Evolutionary conservation across 2,888 invertebrate species (phyloP), one percentile per base, ranked within the genome.

Genomic region (Oligia fasciuncula): DNA sequence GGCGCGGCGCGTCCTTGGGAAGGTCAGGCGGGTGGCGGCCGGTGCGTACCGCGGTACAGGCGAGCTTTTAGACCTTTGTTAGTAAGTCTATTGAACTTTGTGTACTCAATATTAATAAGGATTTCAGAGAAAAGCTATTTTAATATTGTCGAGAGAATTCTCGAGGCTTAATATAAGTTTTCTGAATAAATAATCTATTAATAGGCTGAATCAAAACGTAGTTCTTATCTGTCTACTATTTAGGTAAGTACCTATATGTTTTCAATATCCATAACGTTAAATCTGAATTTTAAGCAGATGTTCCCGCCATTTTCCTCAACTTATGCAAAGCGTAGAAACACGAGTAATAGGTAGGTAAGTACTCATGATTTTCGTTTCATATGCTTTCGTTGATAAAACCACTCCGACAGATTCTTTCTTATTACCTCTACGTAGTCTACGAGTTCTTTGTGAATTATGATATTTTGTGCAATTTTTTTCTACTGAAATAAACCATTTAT

Each of bases 1-100:
- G 94, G 94, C 88, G 94, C 92, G 95, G 93, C 92, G 93, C 94
- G 94, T 93, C 95, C 95, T 93, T 94, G 83, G 73, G 69, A 79
- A 93, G 93, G 93, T 94, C 94, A 87, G 72, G 84, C 79, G 88
- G 87, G 85, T 86, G 35, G 80, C 85, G 81, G 76, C 57, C 69
- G 84, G 85, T 85, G 85, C 29, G 84, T 77, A 79, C 63, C 77
- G 19, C 81, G 46, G 14, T 40, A 60, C 75, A 76, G 43, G 54
- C 73, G 60, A 66, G 80, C 57, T 73, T 65, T 19, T 49, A 84
- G 57, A 76, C 23, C 75, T 84, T 77, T 76, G 19, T 51, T 40
- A 65, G 13, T 82, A 13, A 63, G 79, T 66, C 40, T 77, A 46
- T 80, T 74, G 74, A 83, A 86, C 71, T 71, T 66, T 23, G 29